Evolutionary conservation across 1,140 invertebrate species (phyloP), one percentile per base, ranked within the genome.

Genomic region (Bombus superbus): DNA sequence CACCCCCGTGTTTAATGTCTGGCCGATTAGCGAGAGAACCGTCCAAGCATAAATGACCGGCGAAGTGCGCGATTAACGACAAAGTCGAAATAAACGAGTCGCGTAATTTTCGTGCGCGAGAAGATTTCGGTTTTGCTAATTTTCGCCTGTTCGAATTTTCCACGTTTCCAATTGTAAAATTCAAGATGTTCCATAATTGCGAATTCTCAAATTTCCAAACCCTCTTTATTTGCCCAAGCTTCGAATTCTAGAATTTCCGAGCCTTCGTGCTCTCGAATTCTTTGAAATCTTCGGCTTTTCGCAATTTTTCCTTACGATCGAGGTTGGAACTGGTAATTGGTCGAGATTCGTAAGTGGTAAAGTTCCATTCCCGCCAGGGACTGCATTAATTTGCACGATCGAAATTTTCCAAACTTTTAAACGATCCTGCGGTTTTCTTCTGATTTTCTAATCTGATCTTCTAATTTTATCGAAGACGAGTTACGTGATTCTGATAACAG

Each of bases 341-440:
- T 73, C 0, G 71, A 42, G 8, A n/a, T 32, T 47, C 25, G 42
- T 47, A 47, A 73, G 42, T 32, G n/a, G 28, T n/a, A 1, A 44
- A 73, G 40, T 73, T 73, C 44, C 71, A 32, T 15, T 32, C 6
- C 3, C 44, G 18, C 5, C 6, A 47, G 15, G 1, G 9, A 1
- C 40, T 32, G 13, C 8, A 4, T 32, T n/a, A 40, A 44, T 72
- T 44, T 15, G 11, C 69, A 72, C 44, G 44, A 44, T 42, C 69
- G 71, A 32, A 32, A 47, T 47, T 73, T 73, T 44, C 68, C 25
- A 18, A 42, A 72, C 69, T 72, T 72, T 72, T 42, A 42, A 72
- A 42, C 28, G 69, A 42, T 28, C 28, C 40, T n/a, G 28, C 28
- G 32, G 8, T 40, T 42, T 72, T n/a, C 40, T n/a, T n/a, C 2